Conservation (phyloP, 2,797 vertebrate genomes). For the Eulemur albifrons region DNA sequence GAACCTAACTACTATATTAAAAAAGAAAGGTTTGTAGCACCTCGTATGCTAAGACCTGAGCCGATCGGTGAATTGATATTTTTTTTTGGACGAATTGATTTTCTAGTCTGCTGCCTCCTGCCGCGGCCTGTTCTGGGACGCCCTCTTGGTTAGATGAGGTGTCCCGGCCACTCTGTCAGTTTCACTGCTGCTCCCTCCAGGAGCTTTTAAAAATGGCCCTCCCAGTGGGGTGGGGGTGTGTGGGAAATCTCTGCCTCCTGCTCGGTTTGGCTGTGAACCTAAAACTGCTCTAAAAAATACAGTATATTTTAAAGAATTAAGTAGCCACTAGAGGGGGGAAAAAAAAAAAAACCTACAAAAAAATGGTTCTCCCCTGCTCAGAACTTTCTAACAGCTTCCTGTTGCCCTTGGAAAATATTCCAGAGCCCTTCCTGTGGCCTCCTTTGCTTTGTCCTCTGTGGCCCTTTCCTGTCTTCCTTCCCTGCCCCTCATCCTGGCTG, state of each 20-base stretch:
- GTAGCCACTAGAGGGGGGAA: not conserved
- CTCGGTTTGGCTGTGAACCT: not conserved
- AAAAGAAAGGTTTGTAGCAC: not conserved
- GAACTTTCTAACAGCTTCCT: not conserved
- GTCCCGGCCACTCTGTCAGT: not conserved
- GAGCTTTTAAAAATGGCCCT: not conserved
- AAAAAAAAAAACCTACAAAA: not conserved
- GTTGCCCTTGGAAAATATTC: not conserved
- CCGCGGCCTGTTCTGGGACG: not conserved
- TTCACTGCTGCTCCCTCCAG: not conserved
- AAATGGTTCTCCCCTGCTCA: not conserved
- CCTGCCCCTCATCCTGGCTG: rapidly evolving
- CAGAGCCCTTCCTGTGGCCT: not conserved
- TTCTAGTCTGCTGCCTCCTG: not conserved
- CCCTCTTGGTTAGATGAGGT: not conserved
- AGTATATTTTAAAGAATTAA: not conserved
- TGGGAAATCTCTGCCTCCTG: not conserved
- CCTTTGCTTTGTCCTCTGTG: not conserved
- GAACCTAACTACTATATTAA: not conserved
- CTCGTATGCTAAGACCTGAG: not conserved
- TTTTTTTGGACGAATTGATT: not conserved
- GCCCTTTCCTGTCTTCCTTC: not conserved
- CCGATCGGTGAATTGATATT: not conserved
- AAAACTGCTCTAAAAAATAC: not conserved
- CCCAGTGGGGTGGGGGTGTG: not conserved